Evolutionary conservation across 1,140 invertebrate genomes (phyloP), one percentile per base, ranked within the genome.

Genomic region (Bathynomus jamesi): DNA sequence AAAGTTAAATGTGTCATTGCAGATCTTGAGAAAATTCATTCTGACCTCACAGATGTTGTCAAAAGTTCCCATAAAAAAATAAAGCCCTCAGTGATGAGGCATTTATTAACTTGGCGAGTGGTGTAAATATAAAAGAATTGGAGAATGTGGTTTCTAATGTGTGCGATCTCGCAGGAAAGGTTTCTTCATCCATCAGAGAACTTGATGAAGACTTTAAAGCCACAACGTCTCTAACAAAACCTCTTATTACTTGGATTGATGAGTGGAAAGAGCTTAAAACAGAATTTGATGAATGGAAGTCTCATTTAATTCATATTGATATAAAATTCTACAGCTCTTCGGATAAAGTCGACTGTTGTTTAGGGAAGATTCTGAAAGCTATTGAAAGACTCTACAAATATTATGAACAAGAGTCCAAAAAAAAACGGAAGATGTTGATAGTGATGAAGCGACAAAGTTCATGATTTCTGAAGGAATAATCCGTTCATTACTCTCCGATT

Each of bases 401-500:
- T 53, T 21, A 53, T 21, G 21, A 53, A 2, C 13, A 53, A 53
- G 40, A 53, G 21, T 17, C 5, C 40, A 53, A 1, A 2, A 53
- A 5, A 17, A 53, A 53, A 2, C 40, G 21, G 2, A 11, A 11
- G 40, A 53, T 61, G n/a, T n/a, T n/a, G 27, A 3, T 27, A 61
- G 31, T 21, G 67, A 61, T 2, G 67, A 25, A 1, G 27, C 24
- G 25, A n/a, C 2, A 28, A 29, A 65, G 28, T 61, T 31, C 27
- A n/a, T 70, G 17, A 63, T 70, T 13, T 64, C 69, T 11, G 28
- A 32, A 13, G 21, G 28, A 21, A 63, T 65, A 24, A 40, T 70
- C 25, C 0, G 29, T n/a, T 64, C 61, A 11, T 62, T 70, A 11
- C 25, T 65, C 28, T 29, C 11, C 2, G 69, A 70, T 24, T 64